Evolutionary conservation across 2,888 invertebrate genomes (phyloP), one percentile per base, ranked within the genome.

Genomic region (Ichneumoninae sp.): DNA sequence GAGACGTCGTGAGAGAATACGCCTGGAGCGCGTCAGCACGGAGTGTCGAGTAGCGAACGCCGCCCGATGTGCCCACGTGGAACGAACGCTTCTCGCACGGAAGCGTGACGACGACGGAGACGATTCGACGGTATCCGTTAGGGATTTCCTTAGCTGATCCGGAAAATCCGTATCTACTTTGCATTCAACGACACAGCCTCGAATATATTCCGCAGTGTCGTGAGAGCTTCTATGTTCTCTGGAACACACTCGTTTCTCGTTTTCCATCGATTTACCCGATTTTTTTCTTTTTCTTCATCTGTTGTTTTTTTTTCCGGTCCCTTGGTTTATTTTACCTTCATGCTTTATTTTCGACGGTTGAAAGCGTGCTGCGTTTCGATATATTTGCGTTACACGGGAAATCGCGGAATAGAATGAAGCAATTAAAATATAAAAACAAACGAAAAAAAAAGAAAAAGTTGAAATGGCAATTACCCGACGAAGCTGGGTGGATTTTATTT

Each of bases 81-180:
- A 81, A 70, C 47, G 65, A 77, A 78, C 62, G 77, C 69, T 75
- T 68, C 44, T 60, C 44, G 66, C 50, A 22, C 40, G 22, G 50
- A 36, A 69, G 69, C 40, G 76, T 57, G 69, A 80, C 80, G 69
- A 71, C 54, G 62, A 82, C 77, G 54, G 33, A 62, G 80, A 84
- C 69, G 77, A 77, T 80, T 69, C 78, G 57, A 81, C 50, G 84
- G 26, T 81, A 84, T 81, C 81, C 81, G 70, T 79, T 57, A 72
- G 75, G 81, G 78, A 84, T 81, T 84, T 74, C 70, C 74, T 62
- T 40, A 78, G 84, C 84, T 84, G 78, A 84, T 81, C 81, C 78
- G 81, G 80, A 78, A 84, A 84, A 84, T 84, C 84, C 84, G 81
- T 81, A 81, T 84, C 84, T 69, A 80, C 84, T 79, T 79, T 80